A percentile compares a stretch with the other conserved stretches of the same genome.
These are phyloP conservation scores for Setophaga petechia DNA, from an alignment of 2,113 vertebrate species.

Conservation along the genomic window DNA sequence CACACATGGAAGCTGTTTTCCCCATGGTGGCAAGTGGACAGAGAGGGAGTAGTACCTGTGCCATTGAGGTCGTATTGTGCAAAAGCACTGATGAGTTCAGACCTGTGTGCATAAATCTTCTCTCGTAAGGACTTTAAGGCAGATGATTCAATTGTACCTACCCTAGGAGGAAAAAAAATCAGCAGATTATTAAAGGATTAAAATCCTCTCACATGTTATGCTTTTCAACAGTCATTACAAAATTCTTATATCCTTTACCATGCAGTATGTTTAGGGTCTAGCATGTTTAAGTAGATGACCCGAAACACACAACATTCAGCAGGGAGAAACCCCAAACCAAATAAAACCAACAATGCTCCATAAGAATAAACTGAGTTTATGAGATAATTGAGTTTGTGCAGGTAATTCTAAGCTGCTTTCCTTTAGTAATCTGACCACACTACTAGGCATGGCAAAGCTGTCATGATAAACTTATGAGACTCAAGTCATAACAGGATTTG, in stretches of 20 bases:
- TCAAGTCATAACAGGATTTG: background rate
- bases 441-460: background rate
- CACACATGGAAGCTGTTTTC: background rate
- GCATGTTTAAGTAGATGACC: background rate
- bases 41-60: slow-evolving; percentile 75
- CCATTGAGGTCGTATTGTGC: slow-evolving; percentile 75
- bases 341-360: background rate
- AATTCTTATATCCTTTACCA: background rate
- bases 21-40: background rate
- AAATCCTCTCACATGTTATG: background rate
- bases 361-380: background rate
- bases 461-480: background rate
- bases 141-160: slow-evolving; percentile 83
- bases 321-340: accelerated
- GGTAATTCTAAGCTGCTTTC: slow-evolving; percentile 30
- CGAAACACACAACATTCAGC: background rate
- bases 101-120: slow-evolving; percentile 85
- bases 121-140: slow-evolving; percentile 88
- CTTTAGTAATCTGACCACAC: background rate
- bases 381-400: background rate
- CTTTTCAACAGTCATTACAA: background rate
- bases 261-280: background rate
- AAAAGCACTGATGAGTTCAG: slow-evolving; percentile 84
- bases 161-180: slow-evolving; percentile 70
- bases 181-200: background rate